Conservation (phyloP, 2,797 vertebrate genomes). For the Uromys caudimaculatus region DNA sequence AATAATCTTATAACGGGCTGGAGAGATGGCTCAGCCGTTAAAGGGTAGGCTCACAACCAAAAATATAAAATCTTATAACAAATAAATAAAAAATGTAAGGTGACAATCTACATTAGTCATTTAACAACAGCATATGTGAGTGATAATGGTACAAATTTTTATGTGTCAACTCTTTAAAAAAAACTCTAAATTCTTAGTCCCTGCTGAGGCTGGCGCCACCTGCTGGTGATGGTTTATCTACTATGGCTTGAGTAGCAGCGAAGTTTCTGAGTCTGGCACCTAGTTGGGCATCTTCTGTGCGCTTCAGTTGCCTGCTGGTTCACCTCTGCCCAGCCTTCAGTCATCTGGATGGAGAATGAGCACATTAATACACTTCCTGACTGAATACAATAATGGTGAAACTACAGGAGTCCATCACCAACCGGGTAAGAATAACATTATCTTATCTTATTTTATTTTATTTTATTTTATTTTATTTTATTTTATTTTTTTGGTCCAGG, state of each 20-base stretch:
- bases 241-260: not conserved
- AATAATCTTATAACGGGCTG: no score
- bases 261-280: not conserved
- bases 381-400: not conserved
- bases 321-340: not conserved
- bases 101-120: not conserved
- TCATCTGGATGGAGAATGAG: not conserved
- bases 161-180: not conserved
- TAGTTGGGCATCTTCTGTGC: not conserved
- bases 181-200: not conserved
- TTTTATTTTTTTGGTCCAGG: not conserved
- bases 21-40: no score
- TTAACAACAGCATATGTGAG: not conserved
- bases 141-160: not conserved
- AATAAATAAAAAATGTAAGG: not conserved
- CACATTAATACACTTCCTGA: not conserved
- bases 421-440: not conserved
- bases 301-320: not conserved
- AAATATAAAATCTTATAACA: not conserved
- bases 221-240: conserved; percentile 16
- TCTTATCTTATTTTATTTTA: no score
- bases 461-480: not conserved
- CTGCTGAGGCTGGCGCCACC: conserved; percentile 66
- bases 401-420: not conserved
- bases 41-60: no score